Conservation (phyloP, 1,140 invertebrate species). For the Drosophila chauvacae region DNA sequence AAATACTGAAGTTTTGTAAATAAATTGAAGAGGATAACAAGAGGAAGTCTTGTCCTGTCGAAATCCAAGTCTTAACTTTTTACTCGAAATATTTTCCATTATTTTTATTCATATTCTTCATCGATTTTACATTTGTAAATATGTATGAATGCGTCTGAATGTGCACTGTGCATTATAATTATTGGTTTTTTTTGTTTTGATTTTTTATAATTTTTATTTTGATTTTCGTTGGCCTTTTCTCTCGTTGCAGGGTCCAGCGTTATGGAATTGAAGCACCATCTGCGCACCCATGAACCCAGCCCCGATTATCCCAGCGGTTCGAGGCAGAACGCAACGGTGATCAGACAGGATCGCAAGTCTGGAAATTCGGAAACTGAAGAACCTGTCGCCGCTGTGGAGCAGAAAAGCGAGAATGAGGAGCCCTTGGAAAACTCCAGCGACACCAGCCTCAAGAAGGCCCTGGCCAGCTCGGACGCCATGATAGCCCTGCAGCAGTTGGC, state of each 20-base stretch:
- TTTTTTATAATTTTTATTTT: slow-evolving; percentile 69
- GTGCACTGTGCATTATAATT: slow-evolving; percentile 1
- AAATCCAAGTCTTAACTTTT: slow-evolving; percentile 29
- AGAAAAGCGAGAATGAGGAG: slow-evolving; percentile 64
- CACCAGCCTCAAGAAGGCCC: slow-evolving; percentile 41
- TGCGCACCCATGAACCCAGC: slow-evolving; percentile 43
- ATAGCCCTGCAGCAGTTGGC: slow-evolving; percentile 80
- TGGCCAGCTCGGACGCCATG: slow-evolving; percentile 62
- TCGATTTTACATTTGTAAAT: slow-evolving; percentile 24
- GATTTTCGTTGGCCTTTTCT: slow-evolving; percentile 50
- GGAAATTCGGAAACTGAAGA: too few species aligned
- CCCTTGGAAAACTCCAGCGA: slow-evolving; percentile 20
- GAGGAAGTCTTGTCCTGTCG: slow-evolving; percentile 16
- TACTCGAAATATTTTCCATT: slow-evolving; percentile 37
- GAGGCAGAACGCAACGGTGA: slow-evolving; percentile 2
- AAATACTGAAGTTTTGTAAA: slow-evolving; percentile 51
- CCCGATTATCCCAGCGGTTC: slow-evolving; percentile 48
- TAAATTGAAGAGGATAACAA: slow-evolving; percentile 39
- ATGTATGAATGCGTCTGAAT: slow-evolving; percentile 33
- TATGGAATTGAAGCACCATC: slow-evolving; percentile 46
- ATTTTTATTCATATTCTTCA: slow-evolving; percentile 8
- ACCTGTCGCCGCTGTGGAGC: background rate
- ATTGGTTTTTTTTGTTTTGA: slow-evolving; percentile 6
- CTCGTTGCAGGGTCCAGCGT: slow-evolving; percentile 53
- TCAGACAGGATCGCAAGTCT: slow-evolving; percentile 10